Evolutionary conservation across 2,888 invertebrate species (phyloP), one percentile per base, ranked within the genome.

Genomic region (Phoenoteleia sp.): DNA sequence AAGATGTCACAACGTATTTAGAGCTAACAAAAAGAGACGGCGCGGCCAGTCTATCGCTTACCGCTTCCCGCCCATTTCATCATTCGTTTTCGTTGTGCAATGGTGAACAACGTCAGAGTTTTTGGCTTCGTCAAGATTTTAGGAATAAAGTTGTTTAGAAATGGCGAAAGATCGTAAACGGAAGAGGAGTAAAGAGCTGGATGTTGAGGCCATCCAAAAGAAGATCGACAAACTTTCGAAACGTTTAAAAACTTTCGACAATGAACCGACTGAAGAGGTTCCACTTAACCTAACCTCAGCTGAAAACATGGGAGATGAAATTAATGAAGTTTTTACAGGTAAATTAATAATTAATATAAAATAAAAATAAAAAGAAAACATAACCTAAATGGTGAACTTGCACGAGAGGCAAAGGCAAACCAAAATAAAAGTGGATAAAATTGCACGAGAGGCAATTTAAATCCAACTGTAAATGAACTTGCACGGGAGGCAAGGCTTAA

Each of bases 1-100:
- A 11, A 52, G 52, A 52, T 52, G 52, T 52, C 52, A 52, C 52
- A 52, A 52, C 52, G 27, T 52, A 9, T 52, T 52, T 25, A 52
- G 52, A 52, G 52, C 52, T 5, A 52, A n/a, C n/a, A n/a, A 7
- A 52, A 15, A 6, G 13, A 52, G 27, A 17, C 2, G 23, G 25
- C 25, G n/a, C 23, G 4, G 25, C n/a, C 52, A 7, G 4, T 21
- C 3, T 47, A 2, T 15, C 23, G 9, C 21, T 25, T 52, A 33
- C 15, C 13, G 52, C 5, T 52, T 52, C 27, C 52, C 52, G 15
- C 27, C 52, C 27, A 15, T 25, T n/a, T 27, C 25, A 0, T 52
- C 27, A 52, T 52, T 52, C 21, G 21, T 47, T 47, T 47, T 47
- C 21, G 39, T 47, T 47, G 47, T 47, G 47, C 47, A 47, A 15